phyloP scores from a whole-genome alignment of 2,888 invertebrate species.

The Troides helena region DNA sequence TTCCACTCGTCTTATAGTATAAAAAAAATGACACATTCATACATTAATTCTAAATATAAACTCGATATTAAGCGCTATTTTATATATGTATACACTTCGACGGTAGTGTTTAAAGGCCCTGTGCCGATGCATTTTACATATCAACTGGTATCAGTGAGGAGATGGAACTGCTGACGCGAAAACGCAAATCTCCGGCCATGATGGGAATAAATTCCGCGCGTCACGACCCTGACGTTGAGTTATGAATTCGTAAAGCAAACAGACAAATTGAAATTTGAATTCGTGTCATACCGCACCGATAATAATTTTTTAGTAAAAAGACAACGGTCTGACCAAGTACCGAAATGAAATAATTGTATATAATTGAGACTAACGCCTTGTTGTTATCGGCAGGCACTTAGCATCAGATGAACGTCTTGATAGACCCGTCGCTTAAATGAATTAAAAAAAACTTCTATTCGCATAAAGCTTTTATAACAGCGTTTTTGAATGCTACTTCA shows the following conservation, averaged over 20 bases:
- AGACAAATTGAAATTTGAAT: constrained; percentile 27
- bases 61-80: background rate
- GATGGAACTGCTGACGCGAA: constrained; percentile 25
- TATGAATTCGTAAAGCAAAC: constrained; percentile 26
- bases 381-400: too few species aligned
- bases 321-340: background rate
- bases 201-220: constrained; percentile 27
- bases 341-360: background rate
- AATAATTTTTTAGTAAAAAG: constrained; percentile 9
- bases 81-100: background rate
- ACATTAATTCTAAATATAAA: background rate
- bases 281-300: constrained; percentile 17
- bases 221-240: constrained; percentile 27
- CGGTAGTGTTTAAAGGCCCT: background rate
- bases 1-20: too few species aligned
- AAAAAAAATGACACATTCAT: too few species aligned
- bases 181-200: constrained; percentile 26
- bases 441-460: too few species aligned
- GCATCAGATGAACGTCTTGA: too few species aligned
- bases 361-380: too few species aligned
- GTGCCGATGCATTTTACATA: constrained; percentile 21
- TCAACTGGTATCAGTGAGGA: constrained; percentile 17
- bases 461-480: too few species aligned
- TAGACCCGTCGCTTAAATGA: too few species aligned
- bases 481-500: too few species aligned